Evolutionary conservation across 37 sponge, comb jelly and placozoan species (phyloP), one percentile per base, ranked within the genome.

Genomic region (Agelas oroides): DNA sequence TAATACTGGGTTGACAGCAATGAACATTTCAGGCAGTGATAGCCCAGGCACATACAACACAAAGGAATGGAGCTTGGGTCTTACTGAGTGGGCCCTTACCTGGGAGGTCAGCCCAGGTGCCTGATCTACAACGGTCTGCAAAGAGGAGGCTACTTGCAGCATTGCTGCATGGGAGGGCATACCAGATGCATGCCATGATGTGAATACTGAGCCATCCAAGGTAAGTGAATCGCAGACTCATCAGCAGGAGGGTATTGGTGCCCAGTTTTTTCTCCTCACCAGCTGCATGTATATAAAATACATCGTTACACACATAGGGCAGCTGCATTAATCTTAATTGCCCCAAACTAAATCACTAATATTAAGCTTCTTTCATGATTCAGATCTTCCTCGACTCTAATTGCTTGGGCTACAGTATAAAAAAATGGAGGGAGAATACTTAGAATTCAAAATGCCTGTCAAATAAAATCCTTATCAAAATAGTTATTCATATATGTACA

Each of bases 161-260:
- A 68, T 86, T 91, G 69, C 71, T 23, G 61, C 92, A 91, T 57
- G 87, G 71, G 21, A 91, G 20, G 13, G 67, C 59, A 53, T 59
- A 91, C 92, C 92, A 91, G 5, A 81, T 20, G 25, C 87, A 72
- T 19, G 87, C 77, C 40, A 76, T 63, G 52, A 82, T 32, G 64
- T 91, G 92, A 16, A 86, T 56, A 27, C 87, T 81, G 63, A 82
- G 17, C 11, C 36, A 33, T 2, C 73, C 78, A 23, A 86, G 59
- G 32, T 64, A 77, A 23, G 28, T 74, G 59, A 75, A 85, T 28
- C 79, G 79, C 28, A 90, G 56, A 25, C 67, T 75, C 60, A 75
- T 74, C 35, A 80, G 57, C 21, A 90, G 64, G 25, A 16, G 36
- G 52, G 91, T 90, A 70, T 81, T 79, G 15, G 75, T 85, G 21